phyloP scores from a whole-genome alignment of 2,797 vertebrate species.

The Microctenopoma stevenorrisi region DNA sequence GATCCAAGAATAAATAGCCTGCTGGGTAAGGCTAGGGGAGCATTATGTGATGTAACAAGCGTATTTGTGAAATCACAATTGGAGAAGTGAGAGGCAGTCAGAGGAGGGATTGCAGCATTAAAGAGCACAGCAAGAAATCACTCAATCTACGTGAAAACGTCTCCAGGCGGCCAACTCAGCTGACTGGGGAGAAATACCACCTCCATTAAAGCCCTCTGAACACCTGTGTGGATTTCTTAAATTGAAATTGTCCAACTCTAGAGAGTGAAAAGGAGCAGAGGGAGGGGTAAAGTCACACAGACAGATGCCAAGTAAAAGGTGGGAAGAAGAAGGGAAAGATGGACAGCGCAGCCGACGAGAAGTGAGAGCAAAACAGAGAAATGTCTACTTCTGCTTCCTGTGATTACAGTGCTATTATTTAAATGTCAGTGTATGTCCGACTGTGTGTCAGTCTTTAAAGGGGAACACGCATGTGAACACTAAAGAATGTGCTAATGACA shows the following conservation, averaged over 20 bases:
- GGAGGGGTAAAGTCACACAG: constrained; percentile 23
- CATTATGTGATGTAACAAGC: constrained; percentile 69
- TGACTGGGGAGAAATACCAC: constrained; percentile 59
- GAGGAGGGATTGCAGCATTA: constrained; percentile 48
- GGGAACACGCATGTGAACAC: constrained; percentile 36
- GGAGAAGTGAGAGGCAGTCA: constrained; percentile 35
- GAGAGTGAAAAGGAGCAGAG: constrained; percentile 26
- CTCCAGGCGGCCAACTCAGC: constrained; percentile 58
- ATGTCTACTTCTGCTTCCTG: constrained; percentile 46
- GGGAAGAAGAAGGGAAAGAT: constrained; percentile 37
- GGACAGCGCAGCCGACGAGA: constrained; percentile 50
- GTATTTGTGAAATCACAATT: constrained; percentile 71
- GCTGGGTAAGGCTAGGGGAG: constrained; percentile 47
- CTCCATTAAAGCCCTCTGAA: constrained; percentile 65
- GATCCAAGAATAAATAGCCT: constrained; percentile 54
- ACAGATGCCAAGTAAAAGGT: constrained; percentile 50
- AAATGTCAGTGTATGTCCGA: constrained; percentile 63
- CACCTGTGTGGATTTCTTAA: constrained; percentile 72
- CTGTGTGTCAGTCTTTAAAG: constrained; percentile 33
- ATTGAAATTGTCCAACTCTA: constrained; percentile 67
- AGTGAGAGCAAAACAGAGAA: constrained; percentile 47
- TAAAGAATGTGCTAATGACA: constrained; percentile 44
- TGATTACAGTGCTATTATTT: constrained; percentile 69
- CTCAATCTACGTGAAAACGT: constrained; percentile 55
- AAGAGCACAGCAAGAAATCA: constrained; percentile 74